These are phyloP conservation scores for Latheticus oryzae DNA, from an alignment of 2,888 invertebrate genomes.

Conservation along the genomic window DNA sequence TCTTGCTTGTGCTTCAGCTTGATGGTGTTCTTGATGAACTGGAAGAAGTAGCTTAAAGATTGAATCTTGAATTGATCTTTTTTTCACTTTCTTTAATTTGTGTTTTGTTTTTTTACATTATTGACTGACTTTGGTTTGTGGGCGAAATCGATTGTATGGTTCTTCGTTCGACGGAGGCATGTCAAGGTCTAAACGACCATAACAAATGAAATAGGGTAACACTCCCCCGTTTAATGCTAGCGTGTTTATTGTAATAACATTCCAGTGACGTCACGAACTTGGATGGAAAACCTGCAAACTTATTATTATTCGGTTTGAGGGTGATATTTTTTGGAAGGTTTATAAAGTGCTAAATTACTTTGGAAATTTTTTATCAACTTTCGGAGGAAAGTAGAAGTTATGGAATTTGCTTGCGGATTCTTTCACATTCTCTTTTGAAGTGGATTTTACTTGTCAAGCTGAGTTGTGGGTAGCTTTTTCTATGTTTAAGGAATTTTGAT, in stretches of 20 bases:
- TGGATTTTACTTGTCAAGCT: no score
- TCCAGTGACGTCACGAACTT: conserved; percentile 15
- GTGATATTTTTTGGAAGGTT: no score
- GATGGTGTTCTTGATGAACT: conserved; percentile 50
- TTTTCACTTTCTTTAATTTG: not conserved
- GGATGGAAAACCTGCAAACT: no score
- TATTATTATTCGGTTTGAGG: no score
- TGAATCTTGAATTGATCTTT: conserved; percentile 42
- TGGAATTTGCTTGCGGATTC: no score
- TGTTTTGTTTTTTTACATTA: conserved; percentile 28
- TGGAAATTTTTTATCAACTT: no score
- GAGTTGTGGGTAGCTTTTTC: no score
- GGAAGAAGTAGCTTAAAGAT: conserved; percentile 43
- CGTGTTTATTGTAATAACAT: conserved; percentile 33
- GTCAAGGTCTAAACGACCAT: conserved; percentile 41
- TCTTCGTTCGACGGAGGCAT: conserved; percentile 33
- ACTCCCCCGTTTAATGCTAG: conserved; percentile 30
- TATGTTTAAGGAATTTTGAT: no score
- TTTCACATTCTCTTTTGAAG: no score
- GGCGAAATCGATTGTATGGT: conserved; percentile 29
- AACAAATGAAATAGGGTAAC: conserved; percentile 26
- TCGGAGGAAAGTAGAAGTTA: no score
- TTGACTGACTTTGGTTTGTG: conserved; percentile 26
- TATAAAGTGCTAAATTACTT: no score
- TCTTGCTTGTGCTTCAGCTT: conserved; percentile 62